Evolutionary conservation across 1,140 invertebrate genomes (phyloP).

Genomic region (Oreohelix idahoensis): DNA sequence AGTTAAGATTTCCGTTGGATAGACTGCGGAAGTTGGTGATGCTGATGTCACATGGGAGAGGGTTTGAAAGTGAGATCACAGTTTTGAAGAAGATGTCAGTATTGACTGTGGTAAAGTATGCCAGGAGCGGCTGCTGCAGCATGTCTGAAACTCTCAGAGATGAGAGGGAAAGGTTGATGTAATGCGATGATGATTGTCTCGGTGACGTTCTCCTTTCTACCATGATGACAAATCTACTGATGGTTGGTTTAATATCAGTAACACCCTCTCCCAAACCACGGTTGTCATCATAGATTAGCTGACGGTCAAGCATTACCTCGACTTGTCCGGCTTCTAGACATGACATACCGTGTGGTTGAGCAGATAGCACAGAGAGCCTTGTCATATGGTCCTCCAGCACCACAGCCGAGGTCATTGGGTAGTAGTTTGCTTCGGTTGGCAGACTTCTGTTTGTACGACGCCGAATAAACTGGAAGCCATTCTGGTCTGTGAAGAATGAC

Average conservation of each 20-base stretch:
- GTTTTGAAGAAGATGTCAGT: conserved; percentile 50
- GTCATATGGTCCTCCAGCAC: conserved; percentile 83
- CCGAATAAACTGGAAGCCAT: conserved; percentile 90
- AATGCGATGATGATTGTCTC: conserved; percentile 6
- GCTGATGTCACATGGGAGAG: conserved; percentile 63
- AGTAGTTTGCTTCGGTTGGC: conserved; percentile 95
- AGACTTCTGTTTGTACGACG: conserved; percentile 83
- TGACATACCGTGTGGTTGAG: conserved; percentile 68
- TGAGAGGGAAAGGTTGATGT: conserved; percentile 58
- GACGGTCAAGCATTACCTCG: conserved; percentile 94
- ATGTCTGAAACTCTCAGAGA: conserved; percentile 52
- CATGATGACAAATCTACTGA: conserved; percentile 58
- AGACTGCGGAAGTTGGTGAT: conserved; percentile 59
- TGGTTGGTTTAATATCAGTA: conserved; percentile 81
- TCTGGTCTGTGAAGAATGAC: conserved; percentile 88
- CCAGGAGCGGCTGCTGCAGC: conserved; percentile 57
- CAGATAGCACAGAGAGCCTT: conserved; percentile 62
- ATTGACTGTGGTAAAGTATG: conserved; percentile 55
- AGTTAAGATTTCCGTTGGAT: conserved; percentile 54
- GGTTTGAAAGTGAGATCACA: conserved; percentile 44
- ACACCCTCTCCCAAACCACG: conserved; percentile 92
- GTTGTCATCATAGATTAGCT: conserved; percentile 93
- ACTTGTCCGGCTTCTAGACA: conserved; percentile 80
- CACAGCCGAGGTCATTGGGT: conserved; percentile 89
- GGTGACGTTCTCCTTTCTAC: conserved; percentile 50